Conservation (phyloP, 1,140 invertebrate species). For the Thaumetopoea pityocampa region DNA sequence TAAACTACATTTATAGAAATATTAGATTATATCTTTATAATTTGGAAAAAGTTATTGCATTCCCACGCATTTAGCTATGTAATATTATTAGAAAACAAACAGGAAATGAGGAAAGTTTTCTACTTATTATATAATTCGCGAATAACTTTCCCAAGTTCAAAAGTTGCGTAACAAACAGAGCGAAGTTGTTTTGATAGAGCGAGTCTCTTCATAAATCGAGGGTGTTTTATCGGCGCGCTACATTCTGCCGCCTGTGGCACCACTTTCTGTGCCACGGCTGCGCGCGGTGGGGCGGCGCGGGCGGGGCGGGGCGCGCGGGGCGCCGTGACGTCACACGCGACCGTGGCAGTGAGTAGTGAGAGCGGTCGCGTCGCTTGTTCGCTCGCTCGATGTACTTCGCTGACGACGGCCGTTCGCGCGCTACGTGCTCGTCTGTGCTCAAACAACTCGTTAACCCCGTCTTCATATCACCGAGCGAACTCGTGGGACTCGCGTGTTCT, state of each 20-base stretch:
- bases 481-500: conserved; percentile 42
- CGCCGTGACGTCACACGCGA: conserved; percentile 68
- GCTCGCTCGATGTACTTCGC: conserved; percentile 66
- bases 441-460: conserved; percentile 45
- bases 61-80: too few species aligned
- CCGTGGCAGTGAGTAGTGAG: conserved; percentile 73
- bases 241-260: conserved; percentile 57
- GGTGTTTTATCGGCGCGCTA: conserved; percentile 64
- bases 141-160: conserved; percentile 46
- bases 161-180: conserved; percentile 50
- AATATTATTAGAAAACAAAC: neutral
- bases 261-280: conserved; percentile 64
- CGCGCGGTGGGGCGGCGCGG: conserved; percentile 29
- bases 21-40: too few species aligned
- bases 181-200: conserved; percentile 55
- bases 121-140: conserved; percentile 17
- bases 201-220: conserved; percentile 60
- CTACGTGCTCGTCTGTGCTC: conserved; percentile 52
- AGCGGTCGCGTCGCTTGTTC: conserved; percentile 65
- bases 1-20: too few species aligned
- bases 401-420: conserved; percentile 66
- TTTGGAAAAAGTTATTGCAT: too few species aligned
- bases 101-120: conserved; percentile 9
- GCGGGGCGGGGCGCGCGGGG: conserved; percentile 20
- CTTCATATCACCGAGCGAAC: conserved; percentile 34